Base-by-base conservation (phyloP, 2,888 invertebrate species). In the Clepsis dumicolana region DNA sequence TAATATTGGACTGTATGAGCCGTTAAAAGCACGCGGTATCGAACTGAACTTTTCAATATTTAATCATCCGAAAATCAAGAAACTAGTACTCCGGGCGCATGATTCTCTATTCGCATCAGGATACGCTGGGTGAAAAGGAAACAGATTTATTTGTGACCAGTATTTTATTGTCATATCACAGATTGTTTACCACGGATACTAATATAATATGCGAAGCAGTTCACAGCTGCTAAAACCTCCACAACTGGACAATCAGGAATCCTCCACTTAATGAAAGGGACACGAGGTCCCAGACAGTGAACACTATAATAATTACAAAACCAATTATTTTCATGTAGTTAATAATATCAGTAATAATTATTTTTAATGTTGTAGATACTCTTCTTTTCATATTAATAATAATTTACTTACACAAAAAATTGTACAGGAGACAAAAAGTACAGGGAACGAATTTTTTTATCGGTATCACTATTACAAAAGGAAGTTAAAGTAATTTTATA, bases 141-240 rank as follows among this genome's bases (percentile, higher is more conserved):
- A 93, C 87, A 91, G 87, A 86, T 87, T 88, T 84, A 70, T 83
- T 85, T 87, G 84, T 85, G 78, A 86, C 88, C 85, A 91, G 82
- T 78, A 75, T 83, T 90, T 91, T 91, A 90, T 90, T 91, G 74
- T 82, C 84, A 87, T 85, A 89, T 90, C 87, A 92, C 91, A 92
- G 85, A 77, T 81, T 74, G 74, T 71, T 14, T 66, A 41, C 32
- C 70, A 70, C 64, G 73, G 73, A 74, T 75, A 74, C 76, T 79
- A 77, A 75, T 74, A 79, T 78, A 75, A 77, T 79, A 77, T 79
- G 74, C 77, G 77, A 73, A 76, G 83, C 85, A 87, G 87, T 80
- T 77, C 76, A 80, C 81, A 85, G 84, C 87, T 87, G 86, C 88
- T 74, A 75, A 83, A 77, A 24, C 57, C 41, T 63, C 63, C 48